Base-by-base conservation (phyloP, 2,797 vertebrate species). In the Agapornis canus region DNA sequence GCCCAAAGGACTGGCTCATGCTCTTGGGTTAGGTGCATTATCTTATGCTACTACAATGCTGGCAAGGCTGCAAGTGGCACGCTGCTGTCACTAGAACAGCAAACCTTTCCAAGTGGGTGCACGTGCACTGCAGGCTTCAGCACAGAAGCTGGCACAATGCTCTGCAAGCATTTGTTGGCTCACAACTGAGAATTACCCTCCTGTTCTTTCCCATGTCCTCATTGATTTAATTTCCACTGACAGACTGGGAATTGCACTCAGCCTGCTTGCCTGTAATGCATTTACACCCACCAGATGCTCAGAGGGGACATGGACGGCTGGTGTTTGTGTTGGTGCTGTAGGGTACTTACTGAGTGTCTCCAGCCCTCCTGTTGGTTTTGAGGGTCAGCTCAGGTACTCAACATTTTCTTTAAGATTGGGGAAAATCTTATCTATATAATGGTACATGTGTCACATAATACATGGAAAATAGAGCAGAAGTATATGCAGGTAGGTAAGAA, bases 181-280 rank as follows among this genome's bases (percentile, higher is more conserved):
- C 56, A 31, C 63, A 71, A 13, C 90, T 90, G 27, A 79, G 90
- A 82, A 81, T 51, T 85, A 49, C 72, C 66, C 79, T 94, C 91
- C 82, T 88, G 69, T 18, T 94, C 66, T 57, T 91, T 82, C 59
- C 78, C 23, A 3, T 89, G 92, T 92, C 86, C 86, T 93, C 40
- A 4, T 42, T 89, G 85, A 90, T 90, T 68, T 81, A 61, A 95
- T 91, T 93, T 82, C 68, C 60, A 64, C 48, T 32, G 92, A 39
- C 65, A 83, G 70, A 39, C 56, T 90, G 92, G 92, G 92, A 86
- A 76, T 43, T 82, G 83, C 81, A 18, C 78, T 80, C 81, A 18
- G 86, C 83, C 82, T 82, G 63, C 68, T 32, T 32, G 84, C 83
- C 82, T 56, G 26, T 88, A 85, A 95, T 78, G 69, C 66, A 86